Evolutionary conservation across 2,888 invertebrate species (phyloP), one percentile per base, ranked within the genome.

Genomic region (Stegophylla sp.): DNA sequence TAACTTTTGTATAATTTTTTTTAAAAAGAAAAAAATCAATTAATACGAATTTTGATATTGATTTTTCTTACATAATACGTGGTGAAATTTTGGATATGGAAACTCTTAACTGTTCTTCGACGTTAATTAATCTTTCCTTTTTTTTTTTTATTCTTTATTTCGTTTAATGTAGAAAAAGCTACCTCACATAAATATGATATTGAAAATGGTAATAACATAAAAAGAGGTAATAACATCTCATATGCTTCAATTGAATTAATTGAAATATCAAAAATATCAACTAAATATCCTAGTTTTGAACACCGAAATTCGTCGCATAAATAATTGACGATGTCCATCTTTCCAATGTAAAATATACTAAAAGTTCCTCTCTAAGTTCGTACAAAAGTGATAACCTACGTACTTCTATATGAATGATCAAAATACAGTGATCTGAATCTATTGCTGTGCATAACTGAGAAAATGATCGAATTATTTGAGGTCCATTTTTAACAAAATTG

Each of bases 371-470:
- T 82, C 74, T 82, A 75, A 83, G 72, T 34, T 34, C 34, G 7
- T 34, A 34, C 3, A 34, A 76, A 20, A 51, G 71, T 81, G 75
- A 73, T 82, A 84, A 82, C 82, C 81, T 83, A 79, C 83, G 82
- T 77, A 82, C 69, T 64, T 83, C 82, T 53, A 77, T 83, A 71
- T 83, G 83, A 73, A 79, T 81, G 71, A 83, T 81, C 76, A 83
- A 77, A 56, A 81, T 77, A 82, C 72, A 73, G 79, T 84, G 82
- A 66, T 74, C 82, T 41, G 79, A 61, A 13, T 79, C 82, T 82
- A 83, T 83, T 56, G 82, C 63, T 72, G 83, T 81, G 48, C 83
- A 83, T 72, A 83, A 69, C 69, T 69, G 53, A 13, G 72, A 53
- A 71, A 83, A 83, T 26, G 83, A 48, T 61, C 81, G 66, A 51